phyloP scores from a whole-genome alignment of 2,113 vertebrate species.

The Caretta caretta region DNA sequence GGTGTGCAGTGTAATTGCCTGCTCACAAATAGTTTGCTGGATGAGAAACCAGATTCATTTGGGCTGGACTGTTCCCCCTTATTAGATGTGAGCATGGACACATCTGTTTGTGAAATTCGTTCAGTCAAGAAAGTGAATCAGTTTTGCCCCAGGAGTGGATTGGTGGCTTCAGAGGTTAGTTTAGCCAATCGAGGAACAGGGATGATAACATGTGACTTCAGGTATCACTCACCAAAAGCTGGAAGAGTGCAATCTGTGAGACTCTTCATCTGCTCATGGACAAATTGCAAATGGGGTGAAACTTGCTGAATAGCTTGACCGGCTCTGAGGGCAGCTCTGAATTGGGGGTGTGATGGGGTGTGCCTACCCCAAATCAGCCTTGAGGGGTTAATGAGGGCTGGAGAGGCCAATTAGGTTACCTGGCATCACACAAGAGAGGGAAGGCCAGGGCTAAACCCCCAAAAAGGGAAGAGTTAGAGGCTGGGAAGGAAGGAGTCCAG shows the following conservation, averaged over 20 bases:
- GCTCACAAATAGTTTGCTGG: not conserved
- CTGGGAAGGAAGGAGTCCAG: not conserved
- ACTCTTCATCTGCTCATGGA: not conserved
- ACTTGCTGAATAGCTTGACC: not conserved
- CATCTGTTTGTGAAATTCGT: not conserved
- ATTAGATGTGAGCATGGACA: not conserved
- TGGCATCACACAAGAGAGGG: not conserved
- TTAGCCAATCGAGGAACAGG: not conserved
- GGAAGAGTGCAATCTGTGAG: not conserved
- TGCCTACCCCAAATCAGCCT: too few relatives aligned
- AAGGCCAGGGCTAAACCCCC: too few relatives aligned
- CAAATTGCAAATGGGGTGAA: not conserved
- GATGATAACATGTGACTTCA: not conserved
- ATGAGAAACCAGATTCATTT: not conserved
- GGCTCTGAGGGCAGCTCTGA: not conserved
- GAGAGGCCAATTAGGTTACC: not conserved
- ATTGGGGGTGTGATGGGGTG: not conserved
- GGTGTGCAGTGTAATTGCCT: not conserved
- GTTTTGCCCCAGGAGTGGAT: not conserved
- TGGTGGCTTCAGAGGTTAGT: not conserved
- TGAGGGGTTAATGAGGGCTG: too few relatives aligned
- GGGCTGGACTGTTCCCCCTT: not conserved
- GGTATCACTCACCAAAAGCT: not conserved
- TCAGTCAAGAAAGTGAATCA: not conserved
- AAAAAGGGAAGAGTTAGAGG: not conserved